Evolutionary conservation across 2,797 vertebrate species (phyloP).

Genomic region (Selene dorsalis): DNA sequence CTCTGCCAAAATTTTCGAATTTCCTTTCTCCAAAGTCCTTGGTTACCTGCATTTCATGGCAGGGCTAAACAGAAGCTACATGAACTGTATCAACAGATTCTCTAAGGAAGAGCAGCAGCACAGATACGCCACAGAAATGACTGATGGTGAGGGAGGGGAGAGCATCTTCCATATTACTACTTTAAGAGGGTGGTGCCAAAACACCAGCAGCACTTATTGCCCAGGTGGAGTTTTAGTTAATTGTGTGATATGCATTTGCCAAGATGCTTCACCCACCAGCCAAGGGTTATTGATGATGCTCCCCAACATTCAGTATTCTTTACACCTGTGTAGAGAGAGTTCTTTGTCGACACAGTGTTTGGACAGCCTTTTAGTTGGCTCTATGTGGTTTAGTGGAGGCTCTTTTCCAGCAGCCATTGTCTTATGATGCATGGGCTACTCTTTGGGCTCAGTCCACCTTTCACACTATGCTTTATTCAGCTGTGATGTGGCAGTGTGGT

Average conservation of each 20-base stretch:
- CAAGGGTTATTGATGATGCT: constrained; percentile 69
- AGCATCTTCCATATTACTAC: constrained; percentile 10
- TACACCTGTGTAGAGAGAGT: constrained; percentile 54
- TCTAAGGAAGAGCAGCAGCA: neutral
- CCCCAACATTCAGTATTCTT: constrained; percentile 57
- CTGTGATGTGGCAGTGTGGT: constrained; percentile 61
- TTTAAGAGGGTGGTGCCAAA: constrained; percentile 39
- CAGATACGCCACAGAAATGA: neutral
- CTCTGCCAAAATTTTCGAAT: neutral
- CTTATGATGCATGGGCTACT: constrained; percentile 75
- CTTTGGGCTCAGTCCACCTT: constrained; percentile 68
- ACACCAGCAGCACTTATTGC: constrained; percentile 35
- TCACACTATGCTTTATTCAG: constrained; percentile 69
- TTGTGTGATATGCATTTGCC: constrained; percentile 66
- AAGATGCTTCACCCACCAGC: constrained; percentile 50
- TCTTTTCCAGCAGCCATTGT: constrained; percentile 75
- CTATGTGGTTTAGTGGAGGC: constrained; percentile 47
- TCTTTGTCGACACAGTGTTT: constrained; percentile 57
- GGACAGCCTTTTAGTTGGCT: constrained; percentile 69
- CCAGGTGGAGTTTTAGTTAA: constrained; percentile 60
- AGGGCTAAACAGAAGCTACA: neutral
- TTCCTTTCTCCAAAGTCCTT: neutral
- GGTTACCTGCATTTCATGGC: neutral
- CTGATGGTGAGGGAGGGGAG: neutral
- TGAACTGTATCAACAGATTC: constrained; percentile 6